phyloP scores from a whole-genome alignment of 2,797 vertebrate genomes.

The Phyllotis vaccarum region DNA sequence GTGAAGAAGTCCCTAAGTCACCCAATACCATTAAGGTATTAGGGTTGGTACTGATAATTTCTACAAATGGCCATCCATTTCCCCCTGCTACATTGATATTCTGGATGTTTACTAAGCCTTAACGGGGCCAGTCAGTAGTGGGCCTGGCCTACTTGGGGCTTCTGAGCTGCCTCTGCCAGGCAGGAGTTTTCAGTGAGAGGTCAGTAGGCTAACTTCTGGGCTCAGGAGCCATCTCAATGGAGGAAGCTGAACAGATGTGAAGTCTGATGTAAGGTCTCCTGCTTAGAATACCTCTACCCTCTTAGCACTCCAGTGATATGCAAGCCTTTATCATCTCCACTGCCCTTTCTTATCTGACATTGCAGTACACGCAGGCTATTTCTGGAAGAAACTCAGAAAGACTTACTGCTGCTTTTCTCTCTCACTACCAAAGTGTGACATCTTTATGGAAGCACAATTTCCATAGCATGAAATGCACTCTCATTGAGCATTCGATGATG shows the following conservation, averaged over 20 bases:
- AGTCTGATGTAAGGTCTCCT: neutral
- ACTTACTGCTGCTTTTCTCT: neutral
- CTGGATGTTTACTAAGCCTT: neutral
- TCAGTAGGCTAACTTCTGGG: neutral
- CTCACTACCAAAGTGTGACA: neutral
- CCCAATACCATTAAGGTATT: neutral
- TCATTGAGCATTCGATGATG: neutral
- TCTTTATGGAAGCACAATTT: neutral
- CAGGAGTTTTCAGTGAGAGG: neutral
- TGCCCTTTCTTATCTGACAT: neutral
- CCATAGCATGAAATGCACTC: neutral
- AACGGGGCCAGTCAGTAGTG: neutral
- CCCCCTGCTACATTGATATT: neutral
- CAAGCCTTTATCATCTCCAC: conserved; percentile 31
- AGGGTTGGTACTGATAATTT: neutral
- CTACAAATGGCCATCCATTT: neutral
- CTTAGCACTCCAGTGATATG: neutral
- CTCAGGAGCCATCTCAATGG: neutral
- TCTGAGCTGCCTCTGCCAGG: neutral
- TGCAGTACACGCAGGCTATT: neutral
- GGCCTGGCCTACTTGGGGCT: neutral
- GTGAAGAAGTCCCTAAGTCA: neutral
- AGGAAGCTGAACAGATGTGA: neutral
- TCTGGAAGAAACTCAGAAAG: neutral
- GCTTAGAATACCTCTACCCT: conserved; percentile 50